These are phyloP conservation scores for Temnothorax ravouxi DNA, from an alignment of 2,888 invertebrate genomes.

Conservation along the genomic window DNA sequence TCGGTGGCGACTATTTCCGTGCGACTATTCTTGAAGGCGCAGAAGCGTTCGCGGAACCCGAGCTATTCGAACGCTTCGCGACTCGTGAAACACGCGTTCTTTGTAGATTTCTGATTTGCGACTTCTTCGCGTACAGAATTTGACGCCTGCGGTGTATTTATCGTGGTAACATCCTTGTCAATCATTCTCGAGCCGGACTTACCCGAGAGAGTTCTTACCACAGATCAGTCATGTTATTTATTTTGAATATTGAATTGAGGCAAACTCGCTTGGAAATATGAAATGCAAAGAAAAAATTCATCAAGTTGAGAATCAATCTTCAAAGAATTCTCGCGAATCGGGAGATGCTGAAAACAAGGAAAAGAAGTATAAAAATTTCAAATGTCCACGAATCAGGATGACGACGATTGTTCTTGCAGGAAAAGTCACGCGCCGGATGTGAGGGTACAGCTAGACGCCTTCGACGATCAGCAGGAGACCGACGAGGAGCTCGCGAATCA, in stretches of 20 bases:
- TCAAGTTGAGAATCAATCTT: conserved; percentile 56
- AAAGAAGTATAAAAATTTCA: conserved; percentile 58
- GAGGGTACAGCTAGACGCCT: conserved; percentile 96
- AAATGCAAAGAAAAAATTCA: neutral
- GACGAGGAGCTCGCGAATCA: conserved; percentile 95
- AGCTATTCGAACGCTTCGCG: neutral
- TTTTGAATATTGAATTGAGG: neutral
- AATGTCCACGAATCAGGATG: conserved; percentile 65
- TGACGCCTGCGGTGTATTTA: neutral
- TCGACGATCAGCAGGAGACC: conserved; percentile 97
- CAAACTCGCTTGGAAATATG: neutral
- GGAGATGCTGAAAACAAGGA: conserved; percentile 66
- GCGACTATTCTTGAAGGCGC: conserved; percentile 32
- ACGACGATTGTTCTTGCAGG: conserved; percentile 64
- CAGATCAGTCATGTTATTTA: neutral
- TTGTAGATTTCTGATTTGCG: neutral
- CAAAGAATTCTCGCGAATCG: conserved; percentile 60
- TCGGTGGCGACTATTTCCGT: conserved; percentile 51
- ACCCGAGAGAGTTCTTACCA: neutral
- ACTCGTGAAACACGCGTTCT: neutral
- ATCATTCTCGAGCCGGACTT: neutral
- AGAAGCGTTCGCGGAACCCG: conserved; percentile 7
- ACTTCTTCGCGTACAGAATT: neutral
- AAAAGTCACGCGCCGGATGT: conserved; percentile 91
- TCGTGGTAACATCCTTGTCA: neutral